Conservation (phyloP, 2,888 invertebrate species). For the Melieria omissa region DNA sequence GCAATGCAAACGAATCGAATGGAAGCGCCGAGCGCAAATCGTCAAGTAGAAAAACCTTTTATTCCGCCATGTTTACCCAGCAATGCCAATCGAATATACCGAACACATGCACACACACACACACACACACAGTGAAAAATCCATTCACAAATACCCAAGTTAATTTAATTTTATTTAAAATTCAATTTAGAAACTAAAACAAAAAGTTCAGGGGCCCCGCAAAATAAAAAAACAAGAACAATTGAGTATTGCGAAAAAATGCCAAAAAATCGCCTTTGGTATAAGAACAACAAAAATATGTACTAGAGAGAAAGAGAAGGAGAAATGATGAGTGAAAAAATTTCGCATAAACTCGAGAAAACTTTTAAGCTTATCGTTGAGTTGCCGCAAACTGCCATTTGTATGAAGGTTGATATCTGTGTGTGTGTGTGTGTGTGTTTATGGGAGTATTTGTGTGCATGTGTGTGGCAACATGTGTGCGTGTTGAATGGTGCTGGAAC, state of each 20-base stretch:
- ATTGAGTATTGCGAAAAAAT: slow-evolving; percentile 6
- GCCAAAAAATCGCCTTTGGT: slow-evolving; percentile 36
- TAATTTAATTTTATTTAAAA: slow-evolving; percentile 61
- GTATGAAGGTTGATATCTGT: background rate
- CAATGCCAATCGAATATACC: slow-evolving; percentile 21
- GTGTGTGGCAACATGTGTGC: background rate
- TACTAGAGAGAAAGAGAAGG: background rate
- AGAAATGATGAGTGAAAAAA: slow-evolving; percentile 15
- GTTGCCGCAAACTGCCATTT: slow-evolving; percentile 21
- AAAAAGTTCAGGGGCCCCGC: slow-evolving; percentile 46
- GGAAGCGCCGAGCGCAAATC: slow-evolving; percentile 32
- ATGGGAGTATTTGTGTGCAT: background rate
- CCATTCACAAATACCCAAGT: slow-evolving; percentile 58
- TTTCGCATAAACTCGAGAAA: slow-evolving; percentile 37
- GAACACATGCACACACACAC: slow-evolving; percentile 8
- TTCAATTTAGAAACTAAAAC: slow-evolving; percentile 61
- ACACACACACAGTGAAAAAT: slow-evolving; percentile 25
- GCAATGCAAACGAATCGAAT: slow-evolving; percentile 6
- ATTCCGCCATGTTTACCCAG: slow-evolving; percentile 58
- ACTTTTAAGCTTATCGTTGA: slow-evolving; percentile 42
- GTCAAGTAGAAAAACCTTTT: slow-evolving; percentile 64
- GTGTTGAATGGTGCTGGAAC: too few relatives aligned
- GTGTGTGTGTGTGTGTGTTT: slow-evolving; percentile 10
- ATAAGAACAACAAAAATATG: slow-evolving; percentile 21
- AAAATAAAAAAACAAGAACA: slow-evolving; percentile 6